A percentile compares a stretch with the other conserved stretches of the same genome.
Conservation (phyloP, 2,888 invertebrate species). For the Copidosoma aretas region DNA sequence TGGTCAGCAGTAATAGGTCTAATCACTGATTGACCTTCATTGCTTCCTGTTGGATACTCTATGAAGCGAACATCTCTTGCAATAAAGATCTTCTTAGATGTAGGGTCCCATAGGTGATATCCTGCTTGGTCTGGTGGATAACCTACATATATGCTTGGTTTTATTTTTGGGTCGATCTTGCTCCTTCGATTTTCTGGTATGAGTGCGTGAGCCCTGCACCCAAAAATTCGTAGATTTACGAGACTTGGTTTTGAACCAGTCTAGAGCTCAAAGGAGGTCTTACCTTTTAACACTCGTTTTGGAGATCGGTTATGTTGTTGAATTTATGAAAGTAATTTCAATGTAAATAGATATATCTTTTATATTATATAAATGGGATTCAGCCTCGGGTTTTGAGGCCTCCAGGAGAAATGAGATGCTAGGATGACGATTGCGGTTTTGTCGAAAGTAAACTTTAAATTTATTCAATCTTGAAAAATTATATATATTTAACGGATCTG, state of each 20-base stretch:
- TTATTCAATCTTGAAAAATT: too few relatives aligned
- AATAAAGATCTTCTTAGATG: background rate
- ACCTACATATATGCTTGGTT: background rate
- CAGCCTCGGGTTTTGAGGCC: too few relatives aligned
- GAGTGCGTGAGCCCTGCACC: background rate
- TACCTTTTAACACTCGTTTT: background rate
- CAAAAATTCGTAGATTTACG: constrained; percentile 8
- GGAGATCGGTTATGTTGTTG: background rate
- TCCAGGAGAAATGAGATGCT: too few relatives aligned
- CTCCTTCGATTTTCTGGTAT: background rate
- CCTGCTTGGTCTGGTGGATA: background rate
- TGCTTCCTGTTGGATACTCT: background rate
- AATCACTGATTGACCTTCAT: too few relatives aligned
- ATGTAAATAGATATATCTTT: too few relatives aligned
- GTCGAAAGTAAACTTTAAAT: too few relatives aligned
- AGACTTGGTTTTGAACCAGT: background rate
- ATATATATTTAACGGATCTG: too few relatives aligned
- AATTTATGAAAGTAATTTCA: too few relatives aligned
- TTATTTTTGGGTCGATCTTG: background rate
- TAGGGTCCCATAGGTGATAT: background rate
- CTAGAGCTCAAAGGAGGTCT: background rate
- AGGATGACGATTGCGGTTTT: background rate
- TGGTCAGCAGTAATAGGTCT: too few relatives aligned
- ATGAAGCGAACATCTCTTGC: background rate
- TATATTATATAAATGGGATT: too few relatives aligned